Evolutionary conservation across 2,888 invertebrate genomes (phyloP).

Genomic region (Eilema depressum): DNA sequence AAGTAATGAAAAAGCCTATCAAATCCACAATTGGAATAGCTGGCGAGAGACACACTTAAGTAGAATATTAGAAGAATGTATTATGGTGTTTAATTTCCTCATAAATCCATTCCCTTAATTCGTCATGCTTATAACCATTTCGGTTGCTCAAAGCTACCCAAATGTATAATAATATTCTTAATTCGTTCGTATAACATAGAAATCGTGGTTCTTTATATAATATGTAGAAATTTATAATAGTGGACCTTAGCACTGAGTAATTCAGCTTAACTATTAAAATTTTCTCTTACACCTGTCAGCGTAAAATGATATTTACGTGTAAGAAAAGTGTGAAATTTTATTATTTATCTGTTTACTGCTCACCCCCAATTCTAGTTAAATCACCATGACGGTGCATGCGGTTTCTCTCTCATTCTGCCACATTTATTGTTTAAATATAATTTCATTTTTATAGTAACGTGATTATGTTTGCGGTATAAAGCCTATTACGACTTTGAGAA

Average conservation of each 20-base stretch:
- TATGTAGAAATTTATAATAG: slow-evolving; percentile 4
- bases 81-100: neutral
- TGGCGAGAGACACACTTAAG: neutral
- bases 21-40: neutral
- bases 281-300: slow-evolving; percentile 22
- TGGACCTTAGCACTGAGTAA: neutral
- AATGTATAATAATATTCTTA: neutral
- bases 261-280: slow-evolving; percentile 17
- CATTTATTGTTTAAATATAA: slow-evolving; percentile 18
- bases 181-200: neutral
- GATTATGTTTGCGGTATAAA: neutral
- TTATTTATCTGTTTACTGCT: slow-evolving; percentile 27
- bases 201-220: neutral
- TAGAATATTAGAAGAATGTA: neutral
- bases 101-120: neutral
- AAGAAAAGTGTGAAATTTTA: slow-evolving; percentile 36
- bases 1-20: neutral
- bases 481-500: neutral
- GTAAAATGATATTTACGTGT: slow-evolving; percentile 5
- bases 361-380: slow-evolving; percentile 36
- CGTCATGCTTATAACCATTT: slow-evolving; percentile 1
- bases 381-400: slow-evolving; percentile 31
- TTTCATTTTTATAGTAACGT: slow-evolving; percentile 22
- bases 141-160: neutral
- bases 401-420: slow-evolving; percentile 22